phyloP scores from a whole-genome alignment of 2,888 invertebrate genomes.

The Epistrophella euchroma region DNA sequence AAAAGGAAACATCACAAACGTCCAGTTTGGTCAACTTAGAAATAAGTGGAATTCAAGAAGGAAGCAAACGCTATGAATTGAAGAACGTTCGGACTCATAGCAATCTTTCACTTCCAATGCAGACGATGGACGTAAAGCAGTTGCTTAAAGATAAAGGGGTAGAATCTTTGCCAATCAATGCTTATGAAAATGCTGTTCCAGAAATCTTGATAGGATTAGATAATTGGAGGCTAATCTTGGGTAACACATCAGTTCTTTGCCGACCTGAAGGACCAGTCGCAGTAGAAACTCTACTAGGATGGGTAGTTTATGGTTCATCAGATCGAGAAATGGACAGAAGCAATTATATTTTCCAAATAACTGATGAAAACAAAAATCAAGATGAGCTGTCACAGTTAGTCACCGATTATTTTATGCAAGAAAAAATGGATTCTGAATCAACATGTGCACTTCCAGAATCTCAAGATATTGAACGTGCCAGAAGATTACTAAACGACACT shows the following conservation, averaged over 20 bases:
- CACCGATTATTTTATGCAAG: neutral
- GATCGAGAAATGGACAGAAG: neutral
- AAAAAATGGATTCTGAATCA: neutral
- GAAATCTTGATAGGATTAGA: conserved; percentile 17
- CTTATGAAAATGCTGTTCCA: neutral
- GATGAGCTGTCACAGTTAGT: neutral
- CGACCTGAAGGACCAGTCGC: neutral
- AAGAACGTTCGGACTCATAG: neutral
- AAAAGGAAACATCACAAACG: neutral
- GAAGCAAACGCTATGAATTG: neutral
- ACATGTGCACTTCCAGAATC: neutral
- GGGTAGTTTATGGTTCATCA: conserved; percentile 24
- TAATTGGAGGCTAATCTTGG: neutral
- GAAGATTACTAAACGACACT: neutral
- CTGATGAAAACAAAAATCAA: neutral
- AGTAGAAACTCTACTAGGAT: neutral
- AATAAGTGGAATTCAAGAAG: neutral
- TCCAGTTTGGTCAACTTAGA: neutral
- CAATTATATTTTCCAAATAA: neutral
- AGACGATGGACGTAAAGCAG: neutral
- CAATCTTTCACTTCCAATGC: neutral
- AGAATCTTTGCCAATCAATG: neutral
- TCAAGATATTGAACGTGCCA: neutral
- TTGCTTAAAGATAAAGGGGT: neutral
- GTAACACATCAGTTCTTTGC: neutral